Conservation (phyloP, 2,888 invertebrate genomes). For the Epinotia bilunana region DNA sequence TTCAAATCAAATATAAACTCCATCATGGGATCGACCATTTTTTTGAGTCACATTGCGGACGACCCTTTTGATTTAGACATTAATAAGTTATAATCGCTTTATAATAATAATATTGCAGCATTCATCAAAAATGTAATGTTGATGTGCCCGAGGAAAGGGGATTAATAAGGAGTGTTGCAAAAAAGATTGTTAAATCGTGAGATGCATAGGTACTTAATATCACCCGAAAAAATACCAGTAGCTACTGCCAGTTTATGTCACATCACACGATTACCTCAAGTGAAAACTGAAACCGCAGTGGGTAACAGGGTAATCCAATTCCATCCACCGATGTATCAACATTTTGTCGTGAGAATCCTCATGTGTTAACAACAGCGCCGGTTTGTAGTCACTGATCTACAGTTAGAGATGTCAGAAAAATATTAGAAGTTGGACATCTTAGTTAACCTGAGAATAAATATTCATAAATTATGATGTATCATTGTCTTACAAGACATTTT, state of each 20-base stretch:
- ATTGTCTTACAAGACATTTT: slow-evolving; percentile 15
- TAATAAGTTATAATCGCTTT: too few species aligned
- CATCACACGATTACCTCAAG: too few species aligned
- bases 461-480: slow-evolving; percentile 18
- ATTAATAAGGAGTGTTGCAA: too few species aligned
- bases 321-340: too few species aligned
- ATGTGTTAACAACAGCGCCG: background rate
- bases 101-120: too few species aligned
- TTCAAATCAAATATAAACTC: slow-evolving; percentile 56
- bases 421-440: slow-evolving; percentile 6
- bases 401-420: slow-evolving; percentile 7
- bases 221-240: background rate
- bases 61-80: background rate
- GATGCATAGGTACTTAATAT: background rate
- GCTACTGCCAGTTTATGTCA: too few species aligned
- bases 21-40: slow-evolving; percentile 23
- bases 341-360: background rate
- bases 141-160: too few species aligned
- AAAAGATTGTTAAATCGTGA: too few species aligned
- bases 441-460: slow-evolving; percentile 19
- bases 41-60: background rate
- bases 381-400: background rate
- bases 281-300: too few species aligned
- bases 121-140: too few species aligned
- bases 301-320: too few species aligned